Evolutionary conservation across 1,140 invertebrate species (phyloP), one percentile per base, ranked within the genome.

Genomic region (Octopus bimaculoides): DNA sequence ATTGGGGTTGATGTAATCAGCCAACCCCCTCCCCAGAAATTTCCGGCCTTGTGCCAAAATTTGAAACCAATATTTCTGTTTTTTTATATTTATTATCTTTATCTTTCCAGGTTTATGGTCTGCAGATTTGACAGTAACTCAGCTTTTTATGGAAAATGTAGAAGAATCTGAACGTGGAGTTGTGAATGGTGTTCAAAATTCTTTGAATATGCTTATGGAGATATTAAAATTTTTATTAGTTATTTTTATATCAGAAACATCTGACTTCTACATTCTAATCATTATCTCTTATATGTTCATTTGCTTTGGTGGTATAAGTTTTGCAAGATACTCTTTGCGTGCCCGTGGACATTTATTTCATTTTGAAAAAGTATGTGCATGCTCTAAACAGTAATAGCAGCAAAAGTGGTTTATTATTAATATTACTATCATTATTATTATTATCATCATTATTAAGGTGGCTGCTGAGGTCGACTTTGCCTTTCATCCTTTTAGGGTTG

Each of bases 121-220:
- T 71, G 89, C 91, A 5, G 93, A 93, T 86, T 83, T 93, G n/a
- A 88, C 90, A 4, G 90, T 93, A 14, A 92, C 91, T 52, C 93
- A 93, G 84, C 87, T 93, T n/a, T 89, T 93, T 83, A 91, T 93
- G 84, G 92, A 93, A 83, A 85, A 85, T 10, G 90, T 93, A 7
- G 83, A 83, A 14, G 92, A 93, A 81, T 82, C 81, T 12, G 87
- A 92, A 79, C 82, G 93, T 52, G 92, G 92, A 8, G 87, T 91
- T 14, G 89, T 93, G 2, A 91, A 91, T 83, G 92, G 92, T 6
- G 91, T 93, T 52, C 93, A 93, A 83, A 90, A 87, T 77, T 91
- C 92, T 2, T 82, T 93, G 6, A 92, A 92, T 85, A 89, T 90
- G 82, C 81, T 90, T 6, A 90, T 92, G 88, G 90, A 91, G 79